Conservation (phyloP, 2,113 vertebrate genomes). For the Rhinogobius similis region DNA sequence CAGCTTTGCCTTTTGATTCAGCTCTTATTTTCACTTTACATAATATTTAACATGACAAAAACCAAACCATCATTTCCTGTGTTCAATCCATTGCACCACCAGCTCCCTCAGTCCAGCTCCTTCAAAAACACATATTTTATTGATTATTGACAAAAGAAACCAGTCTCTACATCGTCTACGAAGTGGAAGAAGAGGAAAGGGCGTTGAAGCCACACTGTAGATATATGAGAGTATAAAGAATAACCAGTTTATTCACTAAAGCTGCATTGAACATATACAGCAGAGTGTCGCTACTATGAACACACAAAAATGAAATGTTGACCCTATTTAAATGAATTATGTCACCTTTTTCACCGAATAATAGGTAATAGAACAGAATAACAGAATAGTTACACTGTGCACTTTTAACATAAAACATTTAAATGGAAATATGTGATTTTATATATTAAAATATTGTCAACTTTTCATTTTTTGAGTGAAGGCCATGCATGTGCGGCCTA, state of each 20-base stretch:
- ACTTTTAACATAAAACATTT: neutral
- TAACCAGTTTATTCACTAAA: conserved; percentile 62
- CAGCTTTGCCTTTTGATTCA: too few species aligned
- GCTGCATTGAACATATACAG: conserved; percentile 50
- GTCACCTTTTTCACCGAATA: neutral
- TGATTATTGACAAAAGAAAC: conserved; percentile 60
- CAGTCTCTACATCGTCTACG: conserved; percentile 61
- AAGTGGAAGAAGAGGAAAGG: conserved; percentile 67
- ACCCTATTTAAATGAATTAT: neutral
- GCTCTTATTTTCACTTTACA: too few species aligned
- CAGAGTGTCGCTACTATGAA: conserved; percentile 65
- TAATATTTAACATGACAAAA: too few species aligned
- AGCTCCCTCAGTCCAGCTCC: conserved; percentile 48
- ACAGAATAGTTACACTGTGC: neutral
- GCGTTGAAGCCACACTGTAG: conserved; percentile 73
- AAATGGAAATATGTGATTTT: too few species aligned
- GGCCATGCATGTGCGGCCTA: too few species aligned
- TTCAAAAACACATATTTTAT: conserved; percentile 48
- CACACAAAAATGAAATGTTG: neutral
- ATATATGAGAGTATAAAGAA: conserved; percentile 68
- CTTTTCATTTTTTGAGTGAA: too few species aligned
- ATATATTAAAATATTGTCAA: too few species aligned
- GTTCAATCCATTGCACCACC: neutral
- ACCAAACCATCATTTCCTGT: neutral
- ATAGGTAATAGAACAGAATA: too few species aligned